Conservation (phyloP, 37 sponge, comb jelly and placozoan genomes). For the Ephydatia muelleri region DNA sequence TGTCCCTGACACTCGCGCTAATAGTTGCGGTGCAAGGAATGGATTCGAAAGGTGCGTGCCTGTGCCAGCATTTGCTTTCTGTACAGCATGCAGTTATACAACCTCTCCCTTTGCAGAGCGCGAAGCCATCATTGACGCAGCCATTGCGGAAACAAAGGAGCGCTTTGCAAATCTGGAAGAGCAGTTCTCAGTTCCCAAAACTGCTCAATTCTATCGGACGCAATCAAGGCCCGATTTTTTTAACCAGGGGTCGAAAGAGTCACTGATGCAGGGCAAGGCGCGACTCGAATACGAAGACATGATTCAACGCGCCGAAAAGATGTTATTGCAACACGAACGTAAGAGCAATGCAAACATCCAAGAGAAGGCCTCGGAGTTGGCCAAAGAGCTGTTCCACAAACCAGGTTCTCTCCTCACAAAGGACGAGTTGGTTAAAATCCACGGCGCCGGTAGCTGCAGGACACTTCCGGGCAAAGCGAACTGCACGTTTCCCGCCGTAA, state of each 20-base stretch:
- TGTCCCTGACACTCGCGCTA: not conserved
- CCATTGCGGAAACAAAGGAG: not conserved
- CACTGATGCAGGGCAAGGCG: constrained; percentile 37
- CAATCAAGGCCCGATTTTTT: constrained; percentile 21
- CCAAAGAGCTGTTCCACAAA: constrained; percentile 48
- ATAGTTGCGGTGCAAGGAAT: not conserved
- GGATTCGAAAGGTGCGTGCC: not conserved
- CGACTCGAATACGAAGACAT: constrained; percentile 34
- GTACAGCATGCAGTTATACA: not conserved
- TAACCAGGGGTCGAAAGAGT: constrained; percentile 34
- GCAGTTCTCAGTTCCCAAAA: not conserved
- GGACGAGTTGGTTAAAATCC: constrained; percentile 37
- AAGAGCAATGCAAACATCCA: not conserved
- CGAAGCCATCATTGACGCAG: not conserved
- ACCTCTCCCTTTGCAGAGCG: not conserved
- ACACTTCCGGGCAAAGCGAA: not conserved
- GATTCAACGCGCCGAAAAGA: constrained; percentile 41
- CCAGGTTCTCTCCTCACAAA: constrained; percentile 57
- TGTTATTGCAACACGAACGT: constrained; percentile 17
- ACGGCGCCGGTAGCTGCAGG: not conserved
- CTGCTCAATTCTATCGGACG: not conserved
- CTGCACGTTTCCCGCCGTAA: not conserved
- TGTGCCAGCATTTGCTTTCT: not conserved
- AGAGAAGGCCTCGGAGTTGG: constrained; percentile 41
- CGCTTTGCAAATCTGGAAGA: not conserved